Evolutionary conservation across 2,888 invertebrate genomes (phyloP), one percentile per base, ranked within the genome.

Genomic region (Apotomis betuletana): DNA sequence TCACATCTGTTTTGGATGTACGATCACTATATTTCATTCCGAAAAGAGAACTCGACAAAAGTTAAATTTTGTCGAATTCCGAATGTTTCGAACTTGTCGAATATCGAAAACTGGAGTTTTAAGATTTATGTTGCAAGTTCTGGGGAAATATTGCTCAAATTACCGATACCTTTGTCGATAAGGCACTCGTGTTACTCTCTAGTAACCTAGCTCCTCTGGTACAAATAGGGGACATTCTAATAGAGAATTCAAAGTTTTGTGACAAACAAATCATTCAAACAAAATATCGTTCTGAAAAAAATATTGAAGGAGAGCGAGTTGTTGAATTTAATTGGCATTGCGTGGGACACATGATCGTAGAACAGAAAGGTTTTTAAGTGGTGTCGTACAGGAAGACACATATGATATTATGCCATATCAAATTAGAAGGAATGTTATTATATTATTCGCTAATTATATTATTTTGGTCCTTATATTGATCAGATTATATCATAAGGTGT

Each of bases 81-180:
- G 58, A 72, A 72, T 72, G 72, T 72, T 72, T 72, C 58, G 72
- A 72, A 72, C 67, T 72, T 68, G 72, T 72, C 72, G 72, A 72
- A 72, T 72, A 72, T 72, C 72, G 67, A 72, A 72, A 68, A 58
- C 62, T 58, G 72, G 72, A 72, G 72, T 72, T 68, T 52, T 63
- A 63, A 72, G 72, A 72, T 72, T 72, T 72, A 72, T 68, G 62
- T 12, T 1, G 46, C 13, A 68, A 72, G 62, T 72, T 72, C 13
- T 13, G 15, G 36, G 72, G 72, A 68, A 72, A 72, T 68, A 72
- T 72, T 58, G 62, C 63, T 46, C 15, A 54, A 72, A 72, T 72
- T 63, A 72, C 68, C 52, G 52, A 58, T 68, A 63, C 67, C 67
- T 67, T 57, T 57, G 49, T 67, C 46, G 72, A 63, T 72, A 63